Base-by-base conservation (phyloP, 2,797 vertebrate genomes). In the Anabacerthia variegaticeps region DNA sequence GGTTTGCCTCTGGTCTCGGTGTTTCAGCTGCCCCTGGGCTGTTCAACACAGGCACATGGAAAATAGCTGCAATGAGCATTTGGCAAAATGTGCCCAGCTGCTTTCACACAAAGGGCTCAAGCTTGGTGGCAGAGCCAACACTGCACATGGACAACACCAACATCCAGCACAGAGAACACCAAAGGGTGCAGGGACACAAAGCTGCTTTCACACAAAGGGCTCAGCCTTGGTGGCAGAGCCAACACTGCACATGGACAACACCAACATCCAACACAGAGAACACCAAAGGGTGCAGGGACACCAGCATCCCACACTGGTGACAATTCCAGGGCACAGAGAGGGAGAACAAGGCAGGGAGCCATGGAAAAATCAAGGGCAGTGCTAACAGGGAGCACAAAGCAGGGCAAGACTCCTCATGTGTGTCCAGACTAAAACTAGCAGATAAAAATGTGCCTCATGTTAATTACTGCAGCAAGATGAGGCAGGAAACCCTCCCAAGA, bases 61-160 rank as follows among this genome's bases (percentile, higher is more conserved):
- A 56, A 80, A 16, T 2, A 49, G 54, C 34, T 12, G 56, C 1
- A 32, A 39, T 3, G 54, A 67, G 59, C 0, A 0, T 34, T 85
- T 48, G 26, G 82, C 21, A 61, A 14, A 7, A 39, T 2, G 0
- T 8, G 65, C n/a, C 78, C 82, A 14, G 80, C 62, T 85, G 74
- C 66, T 59, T 10, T 4, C 6, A 2, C 17, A 5, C 0, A 0
- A 12, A 74, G 14, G 65, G 44, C 63, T 75, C 71, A 4, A 72
- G 44, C 49, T 5, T 14, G 0, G 5, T 0, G 3, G 0, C 12
- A 1, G 14, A 52, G 41, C 11, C 48, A 30, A 1, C 3, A 0
- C 2, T 7, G 2, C 3, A 6, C 5, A 0, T 15, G 37, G 79
- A 1, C 19, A 5, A 23, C 37, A 3, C 0, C 39, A 6, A 9